A percentile compares a stretch with the other conserved stretches of the same genome.
Evolutionary conservation across 1,140 invertebrate species (phyloP).

Genomic region (Semibalanus balanoides): DNA sequence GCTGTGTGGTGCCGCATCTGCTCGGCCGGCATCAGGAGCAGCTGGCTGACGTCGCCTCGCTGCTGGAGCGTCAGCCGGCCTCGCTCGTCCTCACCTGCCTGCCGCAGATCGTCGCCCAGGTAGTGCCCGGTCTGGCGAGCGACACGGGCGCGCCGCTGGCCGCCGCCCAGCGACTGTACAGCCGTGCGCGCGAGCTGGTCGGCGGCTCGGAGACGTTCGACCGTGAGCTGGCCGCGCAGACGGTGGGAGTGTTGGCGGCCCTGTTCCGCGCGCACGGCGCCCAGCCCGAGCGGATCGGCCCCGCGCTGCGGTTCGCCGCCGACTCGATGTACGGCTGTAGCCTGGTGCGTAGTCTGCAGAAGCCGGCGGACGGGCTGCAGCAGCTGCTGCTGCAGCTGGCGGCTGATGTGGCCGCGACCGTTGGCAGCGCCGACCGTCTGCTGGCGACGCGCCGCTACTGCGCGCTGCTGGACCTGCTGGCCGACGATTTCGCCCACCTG

Average conservation of each 20-base stretch:
- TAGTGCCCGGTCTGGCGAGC: background rate
- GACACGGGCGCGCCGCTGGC: background rate
- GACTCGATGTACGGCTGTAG: background rate
- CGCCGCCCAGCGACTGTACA: background rate
- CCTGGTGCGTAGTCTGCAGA: background rate
- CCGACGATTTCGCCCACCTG: background rate
- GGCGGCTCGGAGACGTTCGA: background rate
- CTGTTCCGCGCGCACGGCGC: background rate
- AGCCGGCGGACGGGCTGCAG: background rate
- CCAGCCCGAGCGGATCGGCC: background rate
- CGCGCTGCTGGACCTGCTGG: background rate
- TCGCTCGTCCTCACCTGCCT: background rate
- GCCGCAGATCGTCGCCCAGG: background rate
- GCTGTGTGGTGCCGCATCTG: background rate
- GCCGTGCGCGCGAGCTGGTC: background rate
- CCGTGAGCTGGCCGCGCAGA: background rate
- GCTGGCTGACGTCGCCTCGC: background rate
- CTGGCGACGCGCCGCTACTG: background rate
- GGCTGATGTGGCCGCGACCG: background rate
- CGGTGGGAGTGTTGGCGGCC: background rate
- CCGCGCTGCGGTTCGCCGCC: background rate
- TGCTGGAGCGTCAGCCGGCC: background rate
- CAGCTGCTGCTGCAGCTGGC: background rate
- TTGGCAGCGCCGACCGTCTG: background rate
- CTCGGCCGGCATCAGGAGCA: background rate